Conservation (phyloP, 2,888 invertebrate species). For the Mycalesis mineus region DNA sequence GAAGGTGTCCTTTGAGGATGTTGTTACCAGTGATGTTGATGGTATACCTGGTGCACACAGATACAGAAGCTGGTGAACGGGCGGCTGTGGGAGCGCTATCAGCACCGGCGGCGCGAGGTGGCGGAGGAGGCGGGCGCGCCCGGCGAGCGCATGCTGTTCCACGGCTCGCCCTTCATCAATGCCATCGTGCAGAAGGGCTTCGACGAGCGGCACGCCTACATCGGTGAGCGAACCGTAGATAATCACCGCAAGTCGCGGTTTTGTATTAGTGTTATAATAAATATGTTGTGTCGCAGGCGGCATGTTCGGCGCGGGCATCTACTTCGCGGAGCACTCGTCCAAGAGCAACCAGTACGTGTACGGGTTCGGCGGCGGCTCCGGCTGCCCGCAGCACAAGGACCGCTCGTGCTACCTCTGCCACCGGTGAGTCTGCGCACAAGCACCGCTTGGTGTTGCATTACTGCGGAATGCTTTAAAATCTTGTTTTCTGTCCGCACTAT, state of each 20-base stretch:
- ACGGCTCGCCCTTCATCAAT: slow-evolving; percentile 98
- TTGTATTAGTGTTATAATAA: too few species aligned
- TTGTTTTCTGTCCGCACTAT: too few species aligned
- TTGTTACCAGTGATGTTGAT: too few species aligned
- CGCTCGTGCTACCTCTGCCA: slow-evolving; percentile 96
- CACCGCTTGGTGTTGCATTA: too few species aligned
- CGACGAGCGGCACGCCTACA: slow-evolving; percentile 97
- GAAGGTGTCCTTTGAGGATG: too few species aligned
- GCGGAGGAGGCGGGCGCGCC: slow-evolving; percentile 94
- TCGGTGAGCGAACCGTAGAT: slow-evolving; percentile 82
- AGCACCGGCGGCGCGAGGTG: slow-evolving; percentile 93
- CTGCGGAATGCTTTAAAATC: too few species aligned
- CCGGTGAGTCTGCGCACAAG: slow-evolving; percentile 83
- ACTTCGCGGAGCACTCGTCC: slow-evolving; percentile 98
- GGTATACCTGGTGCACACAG: too few species aligned
- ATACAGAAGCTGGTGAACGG: slow-evolving; percentile 98
- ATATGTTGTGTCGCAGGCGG: slow-evolving; percentile 65
- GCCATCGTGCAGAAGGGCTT: slow-evolving; percentile 99
- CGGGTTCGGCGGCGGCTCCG: slow-evolving; percentile 97
- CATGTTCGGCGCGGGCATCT: slow-evolving; percentile 95
- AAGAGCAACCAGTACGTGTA: slow-evolving; percentile 99
- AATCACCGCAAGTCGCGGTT: too few species aligned
- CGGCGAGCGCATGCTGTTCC: slow-evolving; percentile 96
- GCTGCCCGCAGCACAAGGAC: slow-evolving; percentile 97
- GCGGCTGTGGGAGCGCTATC: slow-evolving; percentile 95